These are phyloP conservation scores for Paratrypauchen microcephalus DNA, from an alignment of 2,797 vertebrate genomes.

Conservation along the genomic window DNA sequence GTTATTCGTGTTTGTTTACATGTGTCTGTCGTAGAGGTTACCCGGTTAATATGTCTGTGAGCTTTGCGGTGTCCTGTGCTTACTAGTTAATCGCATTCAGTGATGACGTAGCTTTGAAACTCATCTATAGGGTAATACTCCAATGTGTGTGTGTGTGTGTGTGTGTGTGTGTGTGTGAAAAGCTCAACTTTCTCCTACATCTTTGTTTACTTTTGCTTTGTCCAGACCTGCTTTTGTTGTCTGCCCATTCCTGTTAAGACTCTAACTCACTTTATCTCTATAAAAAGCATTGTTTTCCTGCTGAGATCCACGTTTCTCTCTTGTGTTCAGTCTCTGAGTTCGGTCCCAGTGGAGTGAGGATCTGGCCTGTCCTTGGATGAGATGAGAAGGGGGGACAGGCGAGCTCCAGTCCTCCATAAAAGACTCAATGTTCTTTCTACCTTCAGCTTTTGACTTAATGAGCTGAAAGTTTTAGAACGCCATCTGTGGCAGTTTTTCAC, in stretches of 20 bases:
- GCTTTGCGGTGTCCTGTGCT: too few species aligned
- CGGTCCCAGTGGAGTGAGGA: background rate
- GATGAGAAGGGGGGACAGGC: background rate
- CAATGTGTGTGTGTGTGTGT: too few species aligned
- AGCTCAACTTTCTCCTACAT: background rate
- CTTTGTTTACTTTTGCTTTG: background rate
- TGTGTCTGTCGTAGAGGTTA: too few species aligned
- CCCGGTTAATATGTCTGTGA: too few species aligned
- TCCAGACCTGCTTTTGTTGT: background rate
- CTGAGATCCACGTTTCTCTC: background rate
- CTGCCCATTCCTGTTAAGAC: background rate
- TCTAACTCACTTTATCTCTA: background rate
- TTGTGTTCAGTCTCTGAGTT: background rate
- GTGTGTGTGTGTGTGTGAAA: too few species aligned
- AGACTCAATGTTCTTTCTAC: conserved; percentile 9
- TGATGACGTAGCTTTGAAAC: too few species aligned
- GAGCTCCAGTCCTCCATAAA: conserved; percentile 4
- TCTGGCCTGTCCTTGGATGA: background rate
- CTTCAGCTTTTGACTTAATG: conserved; percentile 10
- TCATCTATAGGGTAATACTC: too few species aligned
- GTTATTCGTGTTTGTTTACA: too few species aligned
- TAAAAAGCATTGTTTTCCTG: conserved; percentile 3
- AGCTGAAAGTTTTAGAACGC: background rate
- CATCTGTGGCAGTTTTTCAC: conserved; percentile 10
- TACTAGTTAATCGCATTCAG: too few species aligned